Conservation (phyloP, 2,797 vertebrate genomes). For the Harpagifer antarcticus region DNA sequence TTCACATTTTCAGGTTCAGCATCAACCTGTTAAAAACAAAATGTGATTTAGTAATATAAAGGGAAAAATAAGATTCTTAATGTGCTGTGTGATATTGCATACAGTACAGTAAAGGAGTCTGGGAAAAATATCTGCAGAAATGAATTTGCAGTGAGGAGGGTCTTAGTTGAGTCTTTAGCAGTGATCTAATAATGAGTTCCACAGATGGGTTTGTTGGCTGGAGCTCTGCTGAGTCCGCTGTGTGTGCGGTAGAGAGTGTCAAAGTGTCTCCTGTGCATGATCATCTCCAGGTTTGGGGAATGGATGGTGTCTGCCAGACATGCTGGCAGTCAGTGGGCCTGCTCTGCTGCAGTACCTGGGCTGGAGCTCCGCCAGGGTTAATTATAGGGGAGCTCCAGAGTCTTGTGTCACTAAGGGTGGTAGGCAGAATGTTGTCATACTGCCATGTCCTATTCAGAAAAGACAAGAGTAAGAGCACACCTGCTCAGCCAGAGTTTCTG, state of each 20-base stretch:
- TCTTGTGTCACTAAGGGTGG: conserved; percentile 83
- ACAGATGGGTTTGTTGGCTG: conserved; percentile 85
- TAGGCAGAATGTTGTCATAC: conserved; percentile 84
- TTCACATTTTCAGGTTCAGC: neutral
- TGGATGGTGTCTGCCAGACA: conserved; percentile 85
- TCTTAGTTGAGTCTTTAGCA: conserved; percentile 76
- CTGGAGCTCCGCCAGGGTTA: conserved; percentile 89
- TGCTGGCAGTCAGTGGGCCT: conserved; percentile 81
- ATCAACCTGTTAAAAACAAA: neutral
- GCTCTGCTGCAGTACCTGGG: conserved; percentile 84
- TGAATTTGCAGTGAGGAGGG: conserved; percentile 51
- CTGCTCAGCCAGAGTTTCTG: conserved; percentile 64
- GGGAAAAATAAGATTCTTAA: neutral
- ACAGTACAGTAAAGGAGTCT: conserved; percentile 3
- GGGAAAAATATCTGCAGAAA: conserved; percentile 45
- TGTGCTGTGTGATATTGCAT: conserved; percentile 8
- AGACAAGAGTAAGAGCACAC: conserved; percentile 80
- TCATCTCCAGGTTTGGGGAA: conserved; percentile 84
- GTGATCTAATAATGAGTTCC: conserved; percentile 82
- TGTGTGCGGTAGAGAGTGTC: conserved; percentile 81
- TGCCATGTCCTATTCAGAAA: conserved; percentile 85
- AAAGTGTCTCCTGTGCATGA: conserved; percentile 84
- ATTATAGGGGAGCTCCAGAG: conserved; percentile 88
- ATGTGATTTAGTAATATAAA: neutral
- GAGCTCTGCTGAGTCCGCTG: conserved; percentile 76